Evolutionary conservation across 2,888 invertebrate genomes (phyloP), one percentile per base, ranked within the genome.

Genomic region (Alviniconcha strummeri): DNA sequence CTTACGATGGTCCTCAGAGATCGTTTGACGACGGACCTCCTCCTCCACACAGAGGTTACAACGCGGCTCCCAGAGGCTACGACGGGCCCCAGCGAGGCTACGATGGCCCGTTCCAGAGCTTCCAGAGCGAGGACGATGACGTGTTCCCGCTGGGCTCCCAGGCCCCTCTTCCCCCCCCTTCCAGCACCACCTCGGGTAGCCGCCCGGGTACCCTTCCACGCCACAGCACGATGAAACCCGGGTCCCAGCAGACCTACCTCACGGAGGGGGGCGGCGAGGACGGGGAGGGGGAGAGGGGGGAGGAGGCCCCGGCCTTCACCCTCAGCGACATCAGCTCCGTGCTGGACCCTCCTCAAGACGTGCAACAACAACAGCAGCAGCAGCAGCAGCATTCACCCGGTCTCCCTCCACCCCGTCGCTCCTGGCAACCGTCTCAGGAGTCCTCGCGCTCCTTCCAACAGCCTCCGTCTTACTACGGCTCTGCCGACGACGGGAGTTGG

Each of bases 171-270:
- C 80, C 36, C 15, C 69, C 71, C 13, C 83, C 80, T 67, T 72
- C 80, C 11, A 19, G 57, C 56, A 36, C 36, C 36, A 36, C 36
- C 36, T 36, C 36, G 36, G 36, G 36, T 36, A 71, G n/a, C 36
- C 75, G 78, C 8, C 80, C 81, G 56, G 77, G 57, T 6, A 13
- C 67, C 15, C 89, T 91, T 67, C 91, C 91, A 71, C 88, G 91
- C 55, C 91, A 91, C 80, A 91, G 91, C 86, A 91, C 91, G 74
- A 89, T 91, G 90, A 91, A 91, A 84, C 91, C 91, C 36, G 86
- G 88, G 17, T 85, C 86, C 60, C 88, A 88, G 78, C 89, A 88
- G 83, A 90, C 90, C 2, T 90, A 90, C 84, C 86, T 91, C 4
- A 90, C 89, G 74, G 90, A 88, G 5, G 88, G 88, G 64, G 19